Conservation (phyloP, 2,888 invertebrate genomes). For the Eupithecia subumbrata region DNA sequence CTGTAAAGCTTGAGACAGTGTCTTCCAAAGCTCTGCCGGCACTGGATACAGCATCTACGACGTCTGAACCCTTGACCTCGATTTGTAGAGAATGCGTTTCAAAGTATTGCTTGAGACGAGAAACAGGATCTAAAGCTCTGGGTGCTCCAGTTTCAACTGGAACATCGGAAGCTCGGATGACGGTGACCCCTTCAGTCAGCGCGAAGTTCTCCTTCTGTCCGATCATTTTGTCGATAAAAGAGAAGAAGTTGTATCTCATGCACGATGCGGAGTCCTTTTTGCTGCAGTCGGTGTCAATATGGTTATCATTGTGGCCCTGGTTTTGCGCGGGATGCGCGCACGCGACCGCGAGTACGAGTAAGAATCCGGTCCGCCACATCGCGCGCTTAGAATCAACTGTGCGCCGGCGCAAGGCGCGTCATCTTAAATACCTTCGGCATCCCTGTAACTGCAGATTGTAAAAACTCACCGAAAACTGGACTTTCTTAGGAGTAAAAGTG, state of each 20-base stretch:
- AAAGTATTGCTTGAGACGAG: constrained; percentile 89
- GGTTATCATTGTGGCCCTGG: constrained; percentile 89
- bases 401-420: constrained; percentile 61
- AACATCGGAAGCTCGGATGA: constrained; percentile 89
- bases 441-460: constrained; percentile 58
- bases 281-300: constrained; percentile 91
- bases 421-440: constrained; percentile 74
- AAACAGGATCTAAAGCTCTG: constrained; percentile 87
- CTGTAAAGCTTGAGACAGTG: constrained; percentile 86
- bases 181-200: constrained; percentile 92
- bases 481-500: constrained; percentile 82
- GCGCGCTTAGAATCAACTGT: constrained; percentile 69
- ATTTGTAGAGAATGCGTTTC: constrained; percentile 92
- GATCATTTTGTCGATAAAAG: constrained; percentile 93
- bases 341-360: constrained; percentile 76
- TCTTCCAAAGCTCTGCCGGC: constrained; percentile 92
- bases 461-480: constrained; percentile 70
- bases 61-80: constrained; percentile 93
- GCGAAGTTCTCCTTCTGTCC: constrained; percentile 91
- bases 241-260: constrained; percentile 93
- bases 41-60: constrained; percentile 90
- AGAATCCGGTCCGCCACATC: constrained; percentile 72
- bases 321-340: constrained; percentile 89
- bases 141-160: constrained; percentile 91
- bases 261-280: constrained; percentile 93